Conservation (phyloP, 2,888 invertebrate genomes). For the Pachycephus smyrnensis region DNA sequence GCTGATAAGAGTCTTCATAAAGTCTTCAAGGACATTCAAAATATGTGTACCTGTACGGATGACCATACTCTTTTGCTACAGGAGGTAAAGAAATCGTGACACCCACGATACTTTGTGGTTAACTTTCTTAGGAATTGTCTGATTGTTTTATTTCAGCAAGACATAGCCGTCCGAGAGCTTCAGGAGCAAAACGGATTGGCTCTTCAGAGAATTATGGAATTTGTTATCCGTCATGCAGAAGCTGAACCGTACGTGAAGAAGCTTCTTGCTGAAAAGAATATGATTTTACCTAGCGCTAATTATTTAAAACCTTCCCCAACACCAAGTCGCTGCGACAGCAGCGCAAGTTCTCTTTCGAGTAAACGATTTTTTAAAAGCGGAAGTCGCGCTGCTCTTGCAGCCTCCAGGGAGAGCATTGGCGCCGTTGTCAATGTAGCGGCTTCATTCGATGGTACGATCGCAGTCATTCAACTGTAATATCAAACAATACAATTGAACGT, state of each 20-base stretch:
- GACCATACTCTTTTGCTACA: slow-evolving; percentile 52
- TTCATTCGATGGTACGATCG: slow-evolving; percentile 25
- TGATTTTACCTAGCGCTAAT: slow-evolving; percentile 52
- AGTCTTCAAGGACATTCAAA: slow-evolving; percentile 64
- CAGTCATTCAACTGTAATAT: too few species aligned
- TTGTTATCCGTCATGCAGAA: slow-evolving; percentile 65
- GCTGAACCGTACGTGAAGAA: slow-evolving; percentile 64
- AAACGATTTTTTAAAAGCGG: slow-evolving; percentile 27
- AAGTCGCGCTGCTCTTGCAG: slow-evolving; percentile 30
- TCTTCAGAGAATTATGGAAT: slow-evolving; percentile 71
- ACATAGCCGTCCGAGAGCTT: slow-evolving; percentile 72
- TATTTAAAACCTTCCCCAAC: slow-evolving; percentile 39
- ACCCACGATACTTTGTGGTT: slow-evolving; percentile 2
- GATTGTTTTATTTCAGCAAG: slow-evolving; percentile 64
- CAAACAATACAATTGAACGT: too few species aligned
- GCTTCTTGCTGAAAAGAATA: slow-evolving; percentile 57
- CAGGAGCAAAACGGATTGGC: slow-evolving; percentile 72
- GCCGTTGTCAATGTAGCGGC: slow-evolving; percentile 46
- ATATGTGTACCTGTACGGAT: slow-evolving; percentile 42
- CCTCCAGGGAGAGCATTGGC: slow-evolving; percentile 46
- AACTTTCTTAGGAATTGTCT: slow-evolving; percentile 8
- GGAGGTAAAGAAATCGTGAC: slow-evolving; percentile 48
- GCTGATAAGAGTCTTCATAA: slow-evolving; percentile 67
- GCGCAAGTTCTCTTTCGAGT: slow-evolving; percentile 27
- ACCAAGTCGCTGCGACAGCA: slow-evolving; percentile 45